Evolutionary conservation across 2,888 invertebrate species (phyloP).

Genomic region (Amphipoea oculea): DNA sequence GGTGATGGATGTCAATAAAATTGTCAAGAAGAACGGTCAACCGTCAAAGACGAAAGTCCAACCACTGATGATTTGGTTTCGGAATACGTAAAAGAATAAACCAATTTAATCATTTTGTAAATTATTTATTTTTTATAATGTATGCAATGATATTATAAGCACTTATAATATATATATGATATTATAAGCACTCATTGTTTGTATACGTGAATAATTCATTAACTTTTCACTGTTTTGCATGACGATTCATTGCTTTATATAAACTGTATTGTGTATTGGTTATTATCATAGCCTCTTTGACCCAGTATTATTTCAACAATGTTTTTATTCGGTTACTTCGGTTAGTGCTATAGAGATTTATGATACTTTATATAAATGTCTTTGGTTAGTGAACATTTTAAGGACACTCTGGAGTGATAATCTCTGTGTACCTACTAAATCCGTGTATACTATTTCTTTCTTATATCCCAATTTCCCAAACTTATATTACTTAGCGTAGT

Average conservation of each 20-base stretch:
- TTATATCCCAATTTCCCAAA: not conserved
- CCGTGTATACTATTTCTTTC: not conserved
- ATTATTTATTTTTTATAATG: not conserved
- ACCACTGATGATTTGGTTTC: constrained; percentile 1
- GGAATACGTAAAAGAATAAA: not conserved
- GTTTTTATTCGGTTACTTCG: constrained; percentile 14
- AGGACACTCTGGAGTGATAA: not conserved
- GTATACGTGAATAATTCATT: not conserved
- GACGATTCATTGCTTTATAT: constrained; percentile 6
- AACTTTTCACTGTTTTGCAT: constrained; percentile 7
- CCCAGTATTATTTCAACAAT: not conserved
- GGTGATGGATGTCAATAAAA: no score
- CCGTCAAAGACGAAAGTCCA: constrained; percentile 1
- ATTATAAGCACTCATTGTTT: no score
- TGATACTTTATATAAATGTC: not conserved
- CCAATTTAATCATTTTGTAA: not conserved
- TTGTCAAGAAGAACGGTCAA: no score
- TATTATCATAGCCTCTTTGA: constrained; percentile 11
- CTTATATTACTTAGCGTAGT: not conserved
- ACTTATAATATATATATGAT: no score
- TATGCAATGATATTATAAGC: no score
- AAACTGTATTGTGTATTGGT: constrained; percentile 16
- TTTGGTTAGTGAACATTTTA: constrained; percentile 10
- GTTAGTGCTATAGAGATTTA: not conserved
- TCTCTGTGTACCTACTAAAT: no score